Conservation (phyloP, 1,140 invertebrate genomes). For the Solenopsis fugax region DNA sequence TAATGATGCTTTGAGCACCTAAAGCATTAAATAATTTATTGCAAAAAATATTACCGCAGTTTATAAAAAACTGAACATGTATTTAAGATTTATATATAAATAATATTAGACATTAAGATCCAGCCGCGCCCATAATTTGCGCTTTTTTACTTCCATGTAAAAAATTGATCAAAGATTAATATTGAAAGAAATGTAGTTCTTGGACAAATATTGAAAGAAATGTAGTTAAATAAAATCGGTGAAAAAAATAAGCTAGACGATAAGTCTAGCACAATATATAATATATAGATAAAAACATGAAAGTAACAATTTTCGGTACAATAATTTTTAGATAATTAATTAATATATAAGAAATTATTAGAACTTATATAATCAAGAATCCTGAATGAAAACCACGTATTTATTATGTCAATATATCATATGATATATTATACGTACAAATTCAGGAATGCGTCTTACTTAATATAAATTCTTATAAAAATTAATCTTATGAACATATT, state of each 20-base stretch:
- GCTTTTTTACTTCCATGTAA: too few relatives aligned
- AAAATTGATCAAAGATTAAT: neutral
- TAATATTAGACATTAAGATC: too few relatives aligned
- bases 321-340: neutral
- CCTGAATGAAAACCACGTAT: neutral
- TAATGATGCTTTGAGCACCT: too few relatives aligned
- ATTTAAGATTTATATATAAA: too few relatives aligned
- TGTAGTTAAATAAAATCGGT: too few relatives aligned
- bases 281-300: constrained; percentile 1
- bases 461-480: neutral
- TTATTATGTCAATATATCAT: neutral
- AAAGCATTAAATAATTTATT: too few relatives aligned
- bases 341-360: neutral
- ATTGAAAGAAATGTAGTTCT: neutral
- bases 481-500: neutral
- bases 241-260: neutral
- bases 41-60: too few relatives aligned
- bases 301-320: neutral
- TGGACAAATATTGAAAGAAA: neutral
- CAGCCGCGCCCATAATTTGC: too few relatives aligned
- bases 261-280: neutral
- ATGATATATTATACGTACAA: neutral
- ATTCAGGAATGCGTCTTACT: neutral
- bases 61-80: too few relatives aligned
- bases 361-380: neutral